Evolutionary conservation across 2,888 invertebrate genomes (phyloP).

Genomic region (Muschampia plurimacula): DNA sequence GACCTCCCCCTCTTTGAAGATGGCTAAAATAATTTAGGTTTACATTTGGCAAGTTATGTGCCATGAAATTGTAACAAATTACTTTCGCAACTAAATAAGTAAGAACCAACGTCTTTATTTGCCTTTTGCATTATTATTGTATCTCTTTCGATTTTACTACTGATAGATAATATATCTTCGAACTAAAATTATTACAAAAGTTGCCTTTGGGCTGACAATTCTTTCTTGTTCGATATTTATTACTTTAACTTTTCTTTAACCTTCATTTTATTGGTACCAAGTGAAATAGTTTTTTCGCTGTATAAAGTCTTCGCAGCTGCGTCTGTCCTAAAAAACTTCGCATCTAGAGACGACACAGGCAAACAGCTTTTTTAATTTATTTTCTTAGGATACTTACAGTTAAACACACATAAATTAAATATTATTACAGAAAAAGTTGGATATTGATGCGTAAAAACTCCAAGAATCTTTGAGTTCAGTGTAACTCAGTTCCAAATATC

Average conservation of each 20-base stretch:
- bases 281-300: not conserved
- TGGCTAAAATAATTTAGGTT: too few relatives aligned
- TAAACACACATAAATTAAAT: too few relatives aligned
- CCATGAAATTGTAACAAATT: not conserved
- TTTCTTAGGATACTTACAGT: too few relatives aligned
- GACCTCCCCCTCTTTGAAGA: too few relatives aligned
- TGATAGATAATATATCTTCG: not conserved
- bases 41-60: too few relatives aligned
- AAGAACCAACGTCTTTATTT: not conserved
- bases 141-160: not conserved
- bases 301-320: not conserved
- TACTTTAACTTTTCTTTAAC: not conserved
- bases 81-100: not conserved
- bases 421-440: too few relatives aligned
- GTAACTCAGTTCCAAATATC: too few relatives aligned
- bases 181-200: conserved; percentile 5
- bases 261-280: not conserved
- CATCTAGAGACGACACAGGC: not conserved
- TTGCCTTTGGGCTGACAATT: not conserved
- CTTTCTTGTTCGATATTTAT: conserved; percentile 8
- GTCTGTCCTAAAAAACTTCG: conserved; percentile 4
- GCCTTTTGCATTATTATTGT: not conserved
- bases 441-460: too few relatives aligned
- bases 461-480: too few relatives aligned
- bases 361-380: too few relatives aligned